Base-by-base conservation (phyloP, 2,113 vertebrate species). In the Muscicapa adusta region DNA sequence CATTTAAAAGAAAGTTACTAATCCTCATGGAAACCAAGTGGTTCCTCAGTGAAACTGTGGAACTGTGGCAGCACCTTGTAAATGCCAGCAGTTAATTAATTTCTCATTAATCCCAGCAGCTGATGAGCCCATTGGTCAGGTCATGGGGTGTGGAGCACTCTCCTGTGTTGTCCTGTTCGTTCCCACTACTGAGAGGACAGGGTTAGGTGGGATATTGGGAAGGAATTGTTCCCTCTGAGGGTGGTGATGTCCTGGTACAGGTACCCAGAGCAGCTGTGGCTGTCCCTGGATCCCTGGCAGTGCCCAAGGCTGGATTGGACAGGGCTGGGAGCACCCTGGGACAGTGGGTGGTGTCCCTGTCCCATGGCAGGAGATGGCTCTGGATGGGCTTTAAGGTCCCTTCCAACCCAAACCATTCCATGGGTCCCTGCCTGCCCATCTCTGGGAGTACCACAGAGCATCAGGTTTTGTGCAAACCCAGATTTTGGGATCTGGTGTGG, bases 51-150 rank as follows among this genome's bases (percentile, higher is more conserved):
- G 23, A 13, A 48, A 25, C 47, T 48, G 0, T 11, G 66, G 26
- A 48, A 62, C 53, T 67, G 40, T 8, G 6, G 43, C 12, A 8
- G 63, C 58, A 66, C 31, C 50, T 74, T 53, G 42, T 29, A 38
- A 70, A 50, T 4, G 4, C 56, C 45, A 36, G n/a, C 28, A 34
- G 5, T 85, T n/a, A 13, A 34, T 74, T 51, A 13, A n/a, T 85
- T 75, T 28, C 48, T 84, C 31, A 14, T 84, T 58, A 66, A 76
- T n/a, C 12, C 47, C 42, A 29, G 53, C 0, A 1, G 23, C 12
- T 1, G 6, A 16, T 34, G 33, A 3, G 5, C 28, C 75, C 1
- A 0, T 48, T 34, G 25, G 19, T 75, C 13, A 51, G 0, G 33
- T 45, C 19, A 2, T 1, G 24, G 66, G 51, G 2, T 5, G 2